Evolutionary conservation across 2,888 invertebrate genomes (phyloP).

Genomic region (Chalcosyrphus nemorum): DNA sequence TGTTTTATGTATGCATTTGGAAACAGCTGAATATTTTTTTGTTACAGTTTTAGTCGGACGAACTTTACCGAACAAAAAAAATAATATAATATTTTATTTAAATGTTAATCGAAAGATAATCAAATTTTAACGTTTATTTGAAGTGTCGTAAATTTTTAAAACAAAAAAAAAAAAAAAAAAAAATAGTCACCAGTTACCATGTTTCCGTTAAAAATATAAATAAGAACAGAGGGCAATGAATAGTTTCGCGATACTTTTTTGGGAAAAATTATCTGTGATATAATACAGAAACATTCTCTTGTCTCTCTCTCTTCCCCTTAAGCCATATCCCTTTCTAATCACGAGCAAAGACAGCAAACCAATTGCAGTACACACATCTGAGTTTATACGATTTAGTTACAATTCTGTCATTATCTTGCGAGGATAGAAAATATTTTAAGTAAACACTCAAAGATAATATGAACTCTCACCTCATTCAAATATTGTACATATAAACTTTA

Average conservation of each 20-base stretch:
- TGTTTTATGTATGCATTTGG: no score
- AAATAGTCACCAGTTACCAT: slow-evolving; percentile 7
- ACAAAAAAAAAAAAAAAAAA: neutral
- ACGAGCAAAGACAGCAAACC: neutral
- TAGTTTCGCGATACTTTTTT: slow-evolving; percentile 1
- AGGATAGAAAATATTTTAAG: no score
- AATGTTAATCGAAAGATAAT: no score
- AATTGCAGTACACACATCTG: neutral
- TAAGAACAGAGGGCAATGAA: slow-evolving; percentile 6
- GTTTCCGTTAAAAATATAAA: neutral
- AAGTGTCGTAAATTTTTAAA: neutral
- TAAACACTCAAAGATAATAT: no score
- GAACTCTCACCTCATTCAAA: neutral
- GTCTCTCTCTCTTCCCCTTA: slow-evolving; percentile 29
- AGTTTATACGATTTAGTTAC: no score
- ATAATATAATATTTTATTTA: no score
- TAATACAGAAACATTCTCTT: slow-evolving; percentile 4
- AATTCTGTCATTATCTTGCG: no score
- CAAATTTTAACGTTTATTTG: neutral
- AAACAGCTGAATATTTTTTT: no score
- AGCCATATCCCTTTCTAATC: slow-evolving; percentile 22
- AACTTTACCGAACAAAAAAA: no score
- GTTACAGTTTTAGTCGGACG: no score
- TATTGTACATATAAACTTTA: neutral
- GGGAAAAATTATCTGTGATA: slow-evolving; percentile 4